Base-by-base conservation (phyloP, 1,140 invertebrate genomes). In the Cotesia typhae region DNA sequence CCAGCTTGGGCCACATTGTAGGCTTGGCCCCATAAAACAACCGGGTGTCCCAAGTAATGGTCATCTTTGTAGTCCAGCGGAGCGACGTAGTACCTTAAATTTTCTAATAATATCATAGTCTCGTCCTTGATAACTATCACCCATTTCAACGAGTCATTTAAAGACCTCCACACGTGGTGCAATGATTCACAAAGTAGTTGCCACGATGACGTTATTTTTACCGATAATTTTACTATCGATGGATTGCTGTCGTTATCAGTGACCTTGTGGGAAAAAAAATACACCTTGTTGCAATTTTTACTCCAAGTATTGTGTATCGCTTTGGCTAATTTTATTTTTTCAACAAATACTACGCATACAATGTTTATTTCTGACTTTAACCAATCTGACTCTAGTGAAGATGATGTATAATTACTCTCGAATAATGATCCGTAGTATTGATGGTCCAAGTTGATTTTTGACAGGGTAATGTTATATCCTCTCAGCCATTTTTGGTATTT, bases 1-100 rank as follows among this genome's bases (percentile, higher is more conserved):
- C 88, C 89, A 47, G 88, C 87, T 74, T 87, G 77, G 51, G 85
- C 88, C 6, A 85, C 78, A 76, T 90, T 90, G 59, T 89, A 89
- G 14, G 78, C 73, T 66, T 85, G 82, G 17, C 82, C 84, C 88
- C 88, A 89, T 20, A 89, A 78, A 59, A 78, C 75, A 36, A 88
- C 79, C 1, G 87, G 73, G 74, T 89, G 87, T 61, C 89, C 88
- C 38, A 90, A 77, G 80, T 90, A 90, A 80, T 87, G 81, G n/a
- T 79, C 79, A 7, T 84, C 28, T 3, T 76, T 76, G 41, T 78
- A 72, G 77, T 89, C 75, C 36, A 88, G 69, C 0, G 83, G 74
- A 12, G 85, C 86, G 9, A 89, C 73, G 36, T 88, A 76, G 14
- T 83, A 84, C 37, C 88, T 75, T 38, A 89, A 75, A 79, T 89